Evolutionary conservation across 1,140 invertebrate species (phyloP).

Genomic region (Drosophila setifemur): DNA sequence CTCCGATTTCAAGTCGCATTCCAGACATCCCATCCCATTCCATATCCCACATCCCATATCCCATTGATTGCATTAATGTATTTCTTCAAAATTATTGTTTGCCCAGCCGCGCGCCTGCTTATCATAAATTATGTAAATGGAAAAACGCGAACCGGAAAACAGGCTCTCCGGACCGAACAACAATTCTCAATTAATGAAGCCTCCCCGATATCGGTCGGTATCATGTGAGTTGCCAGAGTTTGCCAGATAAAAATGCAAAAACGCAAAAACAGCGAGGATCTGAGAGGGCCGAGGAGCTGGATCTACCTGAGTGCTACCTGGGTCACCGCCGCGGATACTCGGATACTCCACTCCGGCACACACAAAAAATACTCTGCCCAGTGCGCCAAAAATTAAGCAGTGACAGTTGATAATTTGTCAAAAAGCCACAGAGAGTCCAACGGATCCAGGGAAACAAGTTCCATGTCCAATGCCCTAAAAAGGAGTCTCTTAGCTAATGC

Average conservation of each 20-base stretch:
- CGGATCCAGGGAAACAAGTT: slow-evolving; percentile 57
- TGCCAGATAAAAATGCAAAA: slow-evolving; percentile 63
- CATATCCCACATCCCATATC: slow-evolving; percentile 39
- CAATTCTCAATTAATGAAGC: slow-evolving; percentile 81
- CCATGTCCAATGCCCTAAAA: slow-evolving; percentile 16
- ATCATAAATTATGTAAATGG: slow-evolving; percentile 82
- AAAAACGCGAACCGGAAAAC: slow-evolving; percentile 80
- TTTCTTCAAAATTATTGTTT: slow-evolving; percentile 82
- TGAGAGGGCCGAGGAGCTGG: slow-evolving; percentile 31
- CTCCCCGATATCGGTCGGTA: slow-evolving; percentile 72
- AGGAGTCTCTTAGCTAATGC: no score
- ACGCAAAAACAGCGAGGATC: slow-evolving; percentile 13
- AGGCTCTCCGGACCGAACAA: slow-evolving; percentile 70
- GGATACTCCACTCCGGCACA: slow-evolving; percentile 12
- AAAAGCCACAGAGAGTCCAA: slow-evolving; percentile 57
- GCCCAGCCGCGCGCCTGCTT: slow-evolving; percentile 78
- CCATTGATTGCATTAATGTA: slow-evolving; percentile 81
- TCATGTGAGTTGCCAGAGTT: slow-evolving; percentile 58
- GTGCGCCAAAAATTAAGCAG: slow-evolving; percentile 79
- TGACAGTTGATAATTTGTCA: slow-evolving; percentile 81
- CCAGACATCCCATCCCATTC: slow-evolving; percentile 47
- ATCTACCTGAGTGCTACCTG: slow-evolving; percentile 40
- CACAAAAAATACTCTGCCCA: slow-evolving; percentile 52
- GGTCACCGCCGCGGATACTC: slow-evolving; percentile 26
- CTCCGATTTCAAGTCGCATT: slow-evolving; percentile 42